phyloP scores from a whole-genome alignment of 2,797 vertebrate genomes.

The Ficedula albicollis region DNA sequence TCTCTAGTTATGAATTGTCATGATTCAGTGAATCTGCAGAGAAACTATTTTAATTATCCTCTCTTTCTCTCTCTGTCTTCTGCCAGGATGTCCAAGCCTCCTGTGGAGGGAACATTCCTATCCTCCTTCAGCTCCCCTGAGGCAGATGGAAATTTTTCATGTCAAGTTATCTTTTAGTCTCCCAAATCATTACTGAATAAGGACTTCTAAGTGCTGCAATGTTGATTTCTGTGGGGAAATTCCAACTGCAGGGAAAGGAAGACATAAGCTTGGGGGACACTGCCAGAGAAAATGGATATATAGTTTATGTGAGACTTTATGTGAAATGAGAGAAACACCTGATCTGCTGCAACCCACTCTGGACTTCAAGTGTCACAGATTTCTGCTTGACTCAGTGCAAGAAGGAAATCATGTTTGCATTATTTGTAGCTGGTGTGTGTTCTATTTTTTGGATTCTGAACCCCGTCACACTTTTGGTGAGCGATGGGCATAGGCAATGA shows the following conservation, averaged over 20 bases:
- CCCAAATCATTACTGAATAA: conserved; percentile 17
- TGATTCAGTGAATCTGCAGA: conserved; percentile 47
- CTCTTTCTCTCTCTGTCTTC: conserved; percentile 4
- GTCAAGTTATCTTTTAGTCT: conserved; percentile 28
- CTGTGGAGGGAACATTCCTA: neutral
- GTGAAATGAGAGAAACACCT: neutral
- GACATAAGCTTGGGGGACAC: neutral
- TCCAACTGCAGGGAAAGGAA: neutral
- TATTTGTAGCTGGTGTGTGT: neutral
- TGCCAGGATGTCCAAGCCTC: conserved; percentile 6
- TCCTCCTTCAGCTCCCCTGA: neutral
- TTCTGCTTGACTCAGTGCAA: neutral
- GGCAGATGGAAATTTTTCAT: conserved; percentile 42
- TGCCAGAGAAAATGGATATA: neutral
- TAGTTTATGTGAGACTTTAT: neutral
- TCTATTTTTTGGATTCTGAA: neutral
- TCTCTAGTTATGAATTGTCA: conserved; percentile 17
- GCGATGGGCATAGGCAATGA: accelerated
- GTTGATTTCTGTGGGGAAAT: neutral
- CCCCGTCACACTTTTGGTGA: neutral
- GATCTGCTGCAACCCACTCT: accelerated
- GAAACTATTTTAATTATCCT: conserved; percentile 44
- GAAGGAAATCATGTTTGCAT: neutral
- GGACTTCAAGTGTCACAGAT: neutral
- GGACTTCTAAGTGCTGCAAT: neutral